These are phyloP conservation scores for Cheilosia impressa DNA, from an alignment of 2,888 invertebrate species.

Conservation along the genomic window DNA sequence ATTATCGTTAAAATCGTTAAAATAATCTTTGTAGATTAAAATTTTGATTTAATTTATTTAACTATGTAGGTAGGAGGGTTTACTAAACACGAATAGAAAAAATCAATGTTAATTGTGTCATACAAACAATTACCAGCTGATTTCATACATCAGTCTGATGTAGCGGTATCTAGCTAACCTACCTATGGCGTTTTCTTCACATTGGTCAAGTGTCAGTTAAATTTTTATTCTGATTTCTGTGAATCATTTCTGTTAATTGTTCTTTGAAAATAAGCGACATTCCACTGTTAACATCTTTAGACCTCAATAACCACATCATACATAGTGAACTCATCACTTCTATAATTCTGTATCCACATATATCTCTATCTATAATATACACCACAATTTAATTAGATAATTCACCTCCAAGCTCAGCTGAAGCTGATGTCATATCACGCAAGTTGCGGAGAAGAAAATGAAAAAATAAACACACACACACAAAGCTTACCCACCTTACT, in stretches of 20 bases:
- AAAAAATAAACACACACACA: constrained; percentile 31
- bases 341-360: background rate
- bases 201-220: too few species aligned
- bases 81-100: too few species aligned
- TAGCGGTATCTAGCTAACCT: too few species aligned
- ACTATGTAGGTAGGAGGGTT: too few species aligned
- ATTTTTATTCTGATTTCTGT: background rate
- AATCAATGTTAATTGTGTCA: too few species aligned
- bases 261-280: constrained; percentile 7
- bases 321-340: constrained; percentile 62
- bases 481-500: constrained; percentile 54
- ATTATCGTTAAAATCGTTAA: too few species aligned
- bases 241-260: background rate
- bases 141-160: too few species aligned
- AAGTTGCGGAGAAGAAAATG: constrained; percentile 34
- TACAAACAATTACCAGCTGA: too few species aligned
- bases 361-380: constrained; percentile 7
- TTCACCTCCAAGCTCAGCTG: constrained; percentile 34
- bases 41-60: too few species aligned
- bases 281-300: constrained; percentile 11
- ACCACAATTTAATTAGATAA: constrained; percentile 54
- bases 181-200: too few species aligned
- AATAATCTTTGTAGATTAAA: too few species aligned
- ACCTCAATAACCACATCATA: background rate
- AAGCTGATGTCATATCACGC: constrained; percentile 68